phyloP scores from a whole-genome alignment of 2,113 vertebrate species.

The Artemisiospiza belli region DNA sequence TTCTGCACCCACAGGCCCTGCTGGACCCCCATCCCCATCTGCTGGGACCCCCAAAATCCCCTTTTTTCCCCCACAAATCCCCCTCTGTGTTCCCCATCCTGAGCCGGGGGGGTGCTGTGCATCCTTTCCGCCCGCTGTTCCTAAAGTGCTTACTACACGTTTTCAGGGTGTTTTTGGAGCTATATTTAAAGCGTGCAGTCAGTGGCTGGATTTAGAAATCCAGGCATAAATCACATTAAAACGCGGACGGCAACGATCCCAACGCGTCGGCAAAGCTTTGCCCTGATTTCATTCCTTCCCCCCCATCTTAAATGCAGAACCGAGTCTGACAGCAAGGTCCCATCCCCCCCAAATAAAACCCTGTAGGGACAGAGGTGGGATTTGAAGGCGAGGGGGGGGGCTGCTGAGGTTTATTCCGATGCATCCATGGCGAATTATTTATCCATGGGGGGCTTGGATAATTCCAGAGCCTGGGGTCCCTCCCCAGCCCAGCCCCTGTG shows the following conservation, averaged over 20 bases:
- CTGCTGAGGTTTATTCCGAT: background rate
- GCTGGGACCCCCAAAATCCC: background rate
- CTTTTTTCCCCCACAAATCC: background rate
- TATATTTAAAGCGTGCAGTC: constrained; percentile 24
- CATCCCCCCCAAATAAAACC: background rate
- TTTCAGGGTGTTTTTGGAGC: constrained; percentile 14
- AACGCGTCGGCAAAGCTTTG: background rate
- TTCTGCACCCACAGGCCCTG: background rate
- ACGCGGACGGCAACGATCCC: background rate
- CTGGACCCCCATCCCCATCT: background rate
- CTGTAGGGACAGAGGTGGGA: background rate
- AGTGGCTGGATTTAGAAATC: constrained; percentile 32
- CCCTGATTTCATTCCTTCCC: background rate
- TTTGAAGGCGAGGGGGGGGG: background rate
- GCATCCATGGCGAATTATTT: background rate
- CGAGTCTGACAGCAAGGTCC: background rate
- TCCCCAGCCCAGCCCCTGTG: background rate
- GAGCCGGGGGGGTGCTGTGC: background rate
- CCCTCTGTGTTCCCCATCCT: background rate
- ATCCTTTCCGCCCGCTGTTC: background rate
- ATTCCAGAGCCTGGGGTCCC: background rate
- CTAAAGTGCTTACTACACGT: background rate
- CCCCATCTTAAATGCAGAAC: background rate
- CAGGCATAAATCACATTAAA: constrained; percentile 36
- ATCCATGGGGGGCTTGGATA: background rate